These are phyloP conservation scores for Monochamus saltuarius DNA, from an alignment of 1,140 invertebrate genomes.

Conservation along the genomic window DNA sequence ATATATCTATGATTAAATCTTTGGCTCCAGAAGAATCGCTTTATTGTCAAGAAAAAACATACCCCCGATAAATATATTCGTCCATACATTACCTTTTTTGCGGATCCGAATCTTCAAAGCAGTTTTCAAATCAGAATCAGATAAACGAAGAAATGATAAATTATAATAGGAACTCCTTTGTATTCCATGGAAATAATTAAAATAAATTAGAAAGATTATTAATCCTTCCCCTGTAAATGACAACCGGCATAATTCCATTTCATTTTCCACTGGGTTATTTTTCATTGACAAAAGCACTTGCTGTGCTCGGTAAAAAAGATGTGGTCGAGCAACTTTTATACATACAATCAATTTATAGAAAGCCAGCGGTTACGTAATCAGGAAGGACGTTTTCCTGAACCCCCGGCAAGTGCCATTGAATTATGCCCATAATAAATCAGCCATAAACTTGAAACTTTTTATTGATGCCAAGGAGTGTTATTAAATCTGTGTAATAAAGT, in stretches of 20 bases:
- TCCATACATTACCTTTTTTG: no score
- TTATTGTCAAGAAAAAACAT: no score
- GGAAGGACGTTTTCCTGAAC: conserved; percentile 19
- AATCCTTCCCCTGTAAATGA: conserved; percentile 11
- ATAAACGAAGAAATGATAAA: no score
- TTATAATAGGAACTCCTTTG: no score
- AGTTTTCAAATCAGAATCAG: no score
- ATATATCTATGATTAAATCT: no score
- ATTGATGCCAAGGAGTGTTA: conserved; percentile 22
- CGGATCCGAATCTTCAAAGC: no score
- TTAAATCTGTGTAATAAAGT: conserved; percentile 23
- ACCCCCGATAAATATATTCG: no score
- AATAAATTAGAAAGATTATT: conserved; percentile 18
- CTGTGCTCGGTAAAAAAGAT: conserved; percentile 6
- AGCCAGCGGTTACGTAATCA: conserved; percentile 1
- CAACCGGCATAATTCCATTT: conserved; percentile 7
- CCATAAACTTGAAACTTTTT: conserved; percentile 25
- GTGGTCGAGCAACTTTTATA: conserved; percentile 6
- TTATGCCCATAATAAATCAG: conserved; percentile 26
- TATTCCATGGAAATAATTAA: conserved; percentile 7
- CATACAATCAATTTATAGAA: conserved; percentile 6
- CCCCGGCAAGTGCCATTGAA: conserved; percentile 19
- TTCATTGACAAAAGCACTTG: conserved; percentile 20
- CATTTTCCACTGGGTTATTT: conserved; percentile 13
- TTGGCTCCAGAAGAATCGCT: no score